A percentile compares a stretch with the other conserved stretches of the same genome.
phyloP scores from a whole-genome alignment of 2,888 invertebrate genomes.

The Geotrupes spiniger region DNA sequence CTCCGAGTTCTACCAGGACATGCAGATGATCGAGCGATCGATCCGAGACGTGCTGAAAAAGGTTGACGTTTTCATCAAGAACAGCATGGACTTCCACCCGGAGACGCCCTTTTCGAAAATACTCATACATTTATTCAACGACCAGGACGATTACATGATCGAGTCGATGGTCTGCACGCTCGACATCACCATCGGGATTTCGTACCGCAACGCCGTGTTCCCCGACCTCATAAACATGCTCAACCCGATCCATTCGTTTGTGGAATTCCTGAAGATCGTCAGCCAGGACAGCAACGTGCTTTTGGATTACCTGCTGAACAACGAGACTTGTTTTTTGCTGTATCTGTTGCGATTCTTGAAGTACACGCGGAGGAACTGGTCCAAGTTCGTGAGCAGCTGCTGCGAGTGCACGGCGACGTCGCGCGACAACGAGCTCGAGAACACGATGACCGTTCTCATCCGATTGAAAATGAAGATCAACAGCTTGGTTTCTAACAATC shows the following conservation, averaged over 20 bases:
- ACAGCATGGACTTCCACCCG: constrained; percentile 79
- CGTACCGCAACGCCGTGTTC: constrained; percentile 75
- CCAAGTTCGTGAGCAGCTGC: constrained; percentile 76
- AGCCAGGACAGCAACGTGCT: constrained; percentile 78
- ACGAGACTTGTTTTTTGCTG: constrained; percentile 85
- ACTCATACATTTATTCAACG: constrained; percentile 82
- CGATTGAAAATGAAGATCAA: constrained; percentile 77
- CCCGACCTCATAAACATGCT: constrained; percentile 78
- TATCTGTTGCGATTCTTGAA: constrained; percentile 82
- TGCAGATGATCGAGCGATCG: constrained; percentile 83
- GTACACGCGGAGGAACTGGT: constrained; percentile 80
- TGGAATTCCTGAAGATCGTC: constrained; percentile 81
- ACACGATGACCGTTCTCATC: constrained; percentile 81
- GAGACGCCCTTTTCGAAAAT: constrained; percentile 85
- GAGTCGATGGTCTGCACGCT: constrained; percentile 91
- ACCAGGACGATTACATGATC: constrained; percentile 87
- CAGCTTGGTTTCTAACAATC: constrained; percentile 74
- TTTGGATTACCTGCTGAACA: constrained; percentile 82
- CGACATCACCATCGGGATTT: constrained; percentile 83
- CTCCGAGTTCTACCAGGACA: constrained; percentile 83
- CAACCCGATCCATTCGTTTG: constrained; percentile 82
- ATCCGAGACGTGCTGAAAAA: constrained; percentile 80
- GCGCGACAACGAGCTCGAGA: constrained; percentile 61
- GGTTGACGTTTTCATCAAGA: constrained; percentile 78
- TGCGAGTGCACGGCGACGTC: constrained; percentile 54